Conservation (phyloP, 1,140 invertebrate genomes). For the Daktulosphaira vitifoliae region DNA sequence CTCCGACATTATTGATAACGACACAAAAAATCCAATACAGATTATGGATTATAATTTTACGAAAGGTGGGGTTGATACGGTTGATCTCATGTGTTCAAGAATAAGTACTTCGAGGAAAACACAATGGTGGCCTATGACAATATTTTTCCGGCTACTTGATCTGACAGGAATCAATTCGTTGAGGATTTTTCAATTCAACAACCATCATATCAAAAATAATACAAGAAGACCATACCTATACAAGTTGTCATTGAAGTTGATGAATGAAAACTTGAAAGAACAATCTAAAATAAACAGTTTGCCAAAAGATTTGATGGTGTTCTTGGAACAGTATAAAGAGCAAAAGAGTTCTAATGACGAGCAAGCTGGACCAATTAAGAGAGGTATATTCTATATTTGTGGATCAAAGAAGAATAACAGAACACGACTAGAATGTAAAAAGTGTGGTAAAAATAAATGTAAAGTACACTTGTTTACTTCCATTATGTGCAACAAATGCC, state of each 20-base stretch:
- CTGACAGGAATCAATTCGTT: neutral
- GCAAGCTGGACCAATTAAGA: no score
- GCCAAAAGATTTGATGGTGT: neutral
- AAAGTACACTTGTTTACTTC: no score
- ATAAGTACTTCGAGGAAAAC: neutral
- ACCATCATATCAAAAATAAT: neutral
- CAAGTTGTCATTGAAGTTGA: neutral
- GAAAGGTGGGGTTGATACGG: conserved; percentile 10
- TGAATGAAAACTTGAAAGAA: neutral
- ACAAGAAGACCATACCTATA: neutral
- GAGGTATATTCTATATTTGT: no score
- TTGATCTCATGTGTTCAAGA: neutral
- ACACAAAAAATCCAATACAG: conserved; percentile 42
- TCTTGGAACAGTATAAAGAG: neutral
- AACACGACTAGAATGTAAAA: no score
- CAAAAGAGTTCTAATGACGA: no score
- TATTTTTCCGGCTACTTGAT: neutral
- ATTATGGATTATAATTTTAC: conserved; percentile 42
- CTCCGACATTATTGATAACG: neutral
- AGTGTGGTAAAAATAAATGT: no score
- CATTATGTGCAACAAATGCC: no score
- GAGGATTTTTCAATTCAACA: neutral
- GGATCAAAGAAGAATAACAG: no score
- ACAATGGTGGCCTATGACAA: neutral
- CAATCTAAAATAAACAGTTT: neutral